Base-by-base conservation (phyloP, 2,888 invertebrate species). In the Clivina fossor region DNA sequence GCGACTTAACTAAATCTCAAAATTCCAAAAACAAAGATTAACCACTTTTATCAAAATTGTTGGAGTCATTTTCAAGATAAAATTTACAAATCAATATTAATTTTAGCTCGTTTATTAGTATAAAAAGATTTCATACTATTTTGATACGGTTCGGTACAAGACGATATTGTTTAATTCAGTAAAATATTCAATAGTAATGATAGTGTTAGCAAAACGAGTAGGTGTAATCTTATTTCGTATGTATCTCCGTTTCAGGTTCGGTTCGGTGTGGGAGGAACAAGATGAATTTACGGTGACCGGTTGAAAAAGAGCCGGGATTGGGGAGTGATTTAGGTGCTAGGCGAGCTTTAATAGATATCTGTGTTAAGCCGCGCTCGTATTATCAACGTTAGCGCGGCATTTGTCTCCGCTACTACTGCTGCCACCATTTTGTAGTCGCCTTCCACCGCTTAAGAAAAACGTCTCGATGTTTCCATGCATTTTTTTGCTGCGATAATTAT, bases 321-420 rank as follows among this genome's bases (percentile, higher is more conserved):
- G 33, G 13, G 44, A 37, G 53, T 53, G 53, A 53, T 53, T 53
- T 53, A 53, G 35, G 53, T 18, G 22, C 53, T 33, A 44, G n/a
- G 53, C 44, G 44, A 53, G 53, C 53, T 53, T 44, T 53, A 53
- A 53, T 53, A 53, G 53, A 53, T 53, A 53, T 53, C 53, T 44
- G 35, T 35, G 53, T 44, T 53, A 53, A 53, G 53, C 53, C 41
- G 53, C 53, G 28, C 53, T 33, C 44, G 53, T 53, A 53, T 53
- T 53, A 53, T 53, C 53, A 53, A 44, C 53, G 44, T 53, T 44
- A 44, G 53, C 50, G 35, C 19, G 20, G 50, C 50, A 41, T 50
- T 53, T 44, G 44, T 53, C 53, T 44, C 43, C 24, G 26, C 48
- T 22, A 35, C 11, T 38, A 26, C 8, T 19, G 15, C 48, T 15